phyloP scores from a whole-genome alignment of 2,113 vertebrate genomes.

The Antechinus stuartii region DNA sequence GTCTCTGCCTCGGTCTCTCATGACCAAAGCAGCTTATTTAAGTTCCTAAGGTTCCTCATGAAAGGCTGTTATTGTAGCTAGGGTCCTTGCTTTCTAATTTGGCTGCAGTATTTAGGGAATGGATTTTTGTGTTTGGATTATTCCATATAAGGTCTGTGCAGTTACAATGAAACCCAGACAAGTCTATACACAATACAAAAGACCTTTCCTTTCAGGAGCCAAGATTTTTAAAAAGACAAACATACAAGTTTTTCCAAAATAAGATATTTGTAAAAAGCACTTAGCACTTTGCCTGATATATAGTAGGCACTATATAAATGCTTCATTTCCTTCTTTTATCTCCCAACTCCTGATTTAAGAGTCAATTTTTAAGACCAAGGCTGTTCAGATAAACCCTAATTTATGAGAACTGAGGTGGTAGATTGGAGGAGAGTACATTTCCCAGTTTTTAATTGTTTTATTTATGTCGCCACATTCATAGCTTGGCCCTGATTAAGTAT shows the following conservation, averaged over 20 bases:
- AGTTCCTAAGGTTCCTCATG: neutral
- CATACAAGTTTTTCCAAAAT: neutral
- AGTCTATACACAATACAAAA: neutral
- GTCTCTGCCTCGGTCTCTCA: neutral
- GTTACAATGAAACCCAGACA: neutral
- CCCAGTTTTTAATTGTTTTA: conserved; percentile 36
- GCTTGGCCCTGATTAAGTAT: neutral
- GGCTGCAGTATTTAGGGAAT: neutral
- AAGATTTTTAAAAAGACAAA: neutral
- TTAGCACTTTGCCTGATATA: neutral
- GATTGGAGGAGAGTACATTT: neutral
- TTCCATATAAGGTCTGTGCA: neutral
- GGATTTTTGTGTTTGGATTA: neutral
- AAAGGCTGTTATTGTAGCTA: neutral
- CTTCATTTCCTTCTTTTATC: neutral
- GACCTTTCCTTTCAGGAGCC: neutral
- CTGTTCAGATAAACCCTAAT: neutral
- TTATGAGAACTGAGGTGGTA: neutral
- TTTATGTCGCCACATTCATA: neutral
- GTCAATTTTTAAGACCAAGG: neutral
- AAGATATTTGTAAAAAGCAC: neutral
- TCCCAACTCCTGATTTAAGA: neutral
- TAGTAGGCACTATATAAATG: neutral
- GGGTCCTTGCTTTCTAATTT: neutral
- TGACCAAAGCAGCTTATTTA: neutral